Evolutionary conservation across 1,140 invertebrate species (phyloP).

Genomic region (Parasteatoda tepidariorum): DNA sequence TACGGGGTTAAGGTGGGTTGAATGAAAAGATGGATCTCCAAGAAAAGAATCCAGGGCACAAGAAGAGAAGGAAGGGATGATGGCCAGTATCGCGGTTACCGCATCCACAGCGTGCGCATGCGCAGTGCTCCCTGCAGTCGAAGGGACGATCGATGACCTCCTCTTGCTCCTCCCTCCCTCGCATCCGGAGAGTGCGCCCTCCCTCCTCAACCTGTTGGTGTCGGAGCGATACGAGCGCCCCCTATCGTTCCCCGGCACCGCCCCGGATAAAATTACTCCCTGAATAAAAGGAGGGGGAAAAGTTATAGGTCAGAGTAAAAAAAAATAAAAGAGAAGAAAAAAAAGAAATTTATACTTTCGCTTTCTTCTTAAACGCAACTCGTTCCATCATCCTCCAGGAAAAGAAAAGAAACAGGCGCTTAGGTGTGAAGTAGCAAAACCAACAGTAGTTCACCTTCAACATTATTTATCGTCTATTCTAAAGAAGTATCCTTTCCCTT

Average conservation of each 20-base stretch:
- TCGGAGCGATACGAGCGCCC: background rate
- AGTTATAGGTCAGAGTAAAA: background rate
- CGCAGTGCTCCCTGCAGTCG: conserved; percentile 14
- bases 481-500: too few relatives aligned
- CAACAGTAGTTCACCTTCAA: too few relatives aligned
- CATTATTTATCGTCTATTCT: too few relatives aligned
- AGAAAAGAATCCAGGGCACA: background rate
- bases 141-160: conserved; percentile 54
- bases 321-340: too few relatives aligned
- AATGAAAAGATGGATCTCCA: background rate
- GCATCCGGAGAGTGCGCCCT: conserved; percentile 19
- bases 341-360: too few relatives aligned
- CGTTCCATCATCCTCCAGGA: background rate
- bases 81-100: conserved; percentile 46
- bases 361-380: background rate
- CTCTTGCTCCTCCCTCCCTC: background rate
- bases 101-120: conserved; percentile 41
- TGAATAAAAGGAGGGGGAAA: background rate
- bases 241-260: conserved; percentile 4
- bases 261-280: background rate
- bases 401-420: background rate
- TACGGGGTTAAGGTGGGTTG: background rate
- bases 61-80: conserved; percentile 13
- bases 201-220: conserved; percentile 23
- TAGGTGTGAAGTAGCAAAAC: too few relatives aligned